Conservation (phyloP, 2,888 invertebrate genomes). For the Eremobia ochroleuca region DNA sequence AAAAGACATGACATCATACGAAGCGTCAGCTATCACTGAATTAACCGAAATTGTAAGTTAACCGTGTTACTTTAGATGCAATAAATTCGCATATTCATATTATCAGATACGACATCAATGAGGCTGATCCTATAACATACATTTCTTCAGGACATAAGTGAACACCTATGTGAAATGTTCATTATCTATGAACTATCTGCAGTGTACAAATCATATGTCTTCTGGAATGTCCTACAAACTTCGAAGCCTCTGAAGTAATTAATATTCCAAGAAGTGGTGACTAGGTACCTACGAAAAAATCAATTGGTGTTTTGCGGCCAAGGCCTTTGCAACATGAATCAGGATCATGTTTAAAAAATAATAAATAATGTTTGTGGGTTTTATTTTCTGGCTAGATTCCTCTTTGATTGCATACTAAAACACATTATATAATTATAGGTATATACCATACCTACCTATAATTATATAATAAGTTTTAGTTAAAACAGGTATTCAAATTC, state of each 20-base stretch:
- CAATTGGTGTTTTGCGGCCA: constrained; percentile 63
- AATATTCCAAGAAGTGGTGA: constrained; percentile 51
- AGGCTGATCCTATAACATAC: constrained; percentile 80
- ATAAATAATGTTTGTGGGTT: constrained; percentile 16
- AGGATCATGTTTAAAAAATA: constrained; percentile 58
- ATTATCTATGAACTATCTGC: neutral
- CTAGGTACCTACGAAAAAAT: constrained; percentile 49
- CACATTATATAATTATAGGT: no score
- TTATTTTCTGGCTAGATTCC: constrained; percentile 26
- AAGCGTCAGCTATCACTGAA: neutral
- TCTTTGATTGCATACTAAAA: constrained; percentile 10
- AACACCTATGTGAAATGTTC: neutral
- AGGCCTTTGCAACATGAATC: constrained; percentile 61
- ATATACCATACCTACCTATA: neutral
- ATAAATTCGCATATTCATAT: constrained; percentile 82
- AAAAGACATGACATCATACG: constrained; percentile 19
- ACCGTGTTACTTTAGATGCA: constrained; percentile 85
- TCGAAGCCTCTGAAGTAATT: constrained; percentile 13
- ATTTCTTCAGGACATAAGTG: neutral
- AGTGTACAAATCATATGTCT: neutral
- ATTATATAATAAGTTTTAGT: constrained; percentile 22
- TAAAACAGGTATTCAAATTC: constrained; percentile 55
- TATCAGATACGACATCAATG: constrained; percentile 82
- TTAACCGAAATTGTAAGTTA: constrained; percentile 8
- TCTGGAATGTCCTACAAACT: constrained; percentile 33